phyloP scores from a whole-genome alignment of 2,797 vertebrate genomes.

The Leptodactylus fallax region DNA sequence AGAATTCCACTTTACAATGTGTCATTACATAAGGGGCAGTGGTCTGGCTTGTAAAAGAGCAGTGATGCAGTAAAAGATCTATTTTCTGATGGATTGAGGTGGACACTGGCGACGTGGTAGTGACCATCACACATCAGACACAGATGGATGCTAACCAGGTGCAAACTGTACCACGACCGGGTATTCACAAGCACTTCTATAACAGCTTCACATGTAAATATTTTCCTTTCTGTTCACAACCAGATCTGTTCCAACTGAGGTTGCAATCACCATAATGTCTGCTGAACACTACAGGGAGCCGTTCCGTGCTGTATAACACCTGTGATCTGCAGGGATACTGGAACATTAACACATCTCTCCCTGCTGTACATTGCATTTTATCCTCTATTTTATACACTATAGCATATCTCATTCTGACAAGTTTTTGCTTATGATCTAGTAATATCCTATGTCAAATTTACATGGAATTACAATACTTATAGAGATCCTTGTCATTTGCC shows the following conservation, averaged over 20 bases:
- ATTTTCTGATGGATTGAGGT: neutral
- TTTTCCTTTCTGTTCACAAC: neutral
- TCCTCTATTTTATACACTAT: neutral
- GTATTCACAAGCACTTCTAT: neutral
- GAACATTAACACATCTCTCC: neutral
- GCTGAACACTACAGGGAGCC: slow-evolving; percentile 3
- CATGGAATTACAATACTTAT: too few species aligned
- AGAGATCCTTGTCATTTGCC: too few species aligned
- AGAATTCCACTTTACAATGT: too few species aligned
- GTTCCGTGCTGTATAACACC: slow-evolving; percentile 1
- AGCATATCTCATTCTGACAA: neutral
- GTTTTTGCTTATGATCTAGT: neutral
- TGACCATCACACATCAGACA: neutral
- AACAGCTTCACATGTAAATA: slow-evolving; percentile 1
- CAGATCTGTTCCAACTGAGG: neutral
- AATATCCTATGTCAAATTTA: too few species aligned
- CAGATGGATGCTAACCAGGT: neutral
- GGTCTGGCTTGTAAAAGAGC: neutral
- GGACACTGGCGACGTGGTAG: neutral
- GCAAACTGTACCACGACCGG: neutral
- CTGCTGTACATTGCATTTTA: neutral
- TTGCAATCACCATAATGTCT: slow-evolving; percentile 10
- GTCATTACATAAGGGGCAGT: too few species aligned
- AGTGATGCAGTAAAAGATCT: neutral
- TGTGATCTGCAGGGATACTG: neutral